phyloP scores from a whole-genome alignment of 37 sponge, comb jelly and placozoan genomes.

The Petrosia ficiformis region DNA sequence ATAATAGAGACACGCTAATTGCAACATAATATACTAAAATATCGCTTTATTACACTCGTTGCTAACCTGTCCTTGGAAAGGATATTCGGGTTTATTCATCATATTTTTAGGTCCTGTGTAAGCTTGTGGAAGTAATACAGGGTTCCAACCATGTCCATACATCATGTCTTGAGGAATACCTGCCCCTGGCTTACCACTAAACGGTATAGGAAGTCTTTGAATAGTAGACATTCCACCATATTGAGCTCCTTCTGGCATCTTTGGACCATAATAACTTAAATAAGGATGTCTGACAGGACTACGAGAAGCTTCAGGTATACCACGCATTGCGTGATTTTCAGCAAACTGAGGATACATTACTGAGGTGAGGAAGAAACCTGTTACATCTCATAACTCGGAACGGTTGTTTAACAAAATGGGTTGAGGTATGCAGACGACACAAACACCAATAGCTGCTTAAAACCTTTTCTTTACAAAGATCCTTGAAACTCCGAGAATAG shows the following conservation, averaged over 20 bases:
- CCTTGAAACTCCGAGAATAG: too few relatives aligned
- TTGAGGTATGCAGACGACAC: slow-evolving; percentile 14
- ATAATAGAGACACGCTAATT: too few relatives aligned
- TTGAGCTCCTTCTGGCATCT: slow-evolving; percentile 29
- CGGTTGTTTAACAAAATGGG: background rate
- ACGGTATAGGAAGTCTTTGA: slow-evolving; percentile 7
- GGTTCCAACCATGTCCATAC: slow-evolving; percentile 14
- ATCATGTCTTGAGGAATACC: slow-evolving; percentile 18
- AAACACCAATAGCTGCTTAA: too few relatives aligned
- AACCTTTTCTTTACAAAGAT: too few relatives aligned
- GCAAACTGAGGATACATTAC: slow-evolving; percentile 52
- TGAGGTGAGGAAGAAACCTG: background rate
- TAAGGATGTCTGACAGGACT: slow-evolving; percentile 26
- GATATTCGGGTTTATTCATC: slow-evolving; percentile 5
- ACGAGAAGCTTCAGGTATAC: slow-evolving; percentile 13
- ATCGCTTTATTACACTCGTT: too few relatives aligned
- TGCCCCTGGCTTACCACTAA: slow-evolving; percentile 22
- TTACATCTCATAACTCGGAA: background rate
- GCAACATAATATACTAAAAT: too few relatives aligned
- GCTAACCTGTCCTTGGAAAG: slow-evolving; percentile 13
- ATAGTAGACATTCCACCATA: slow-evolving; percentile 5
- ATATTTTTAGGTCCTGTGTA: slow-evolving; percentile 19
- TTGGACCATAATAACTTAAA: slow-evolving; percentile 17
- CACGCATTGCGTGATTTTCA: slow-evolving; percentile 15
- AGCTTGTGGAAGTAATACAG: background rate